Percentiles rank a stretch among this genome's conserved stretches.
phyloP scores from a whole-genome alignment of 2,888 invertebrate species.

The Agonopterix alstromeriana region DNA sequence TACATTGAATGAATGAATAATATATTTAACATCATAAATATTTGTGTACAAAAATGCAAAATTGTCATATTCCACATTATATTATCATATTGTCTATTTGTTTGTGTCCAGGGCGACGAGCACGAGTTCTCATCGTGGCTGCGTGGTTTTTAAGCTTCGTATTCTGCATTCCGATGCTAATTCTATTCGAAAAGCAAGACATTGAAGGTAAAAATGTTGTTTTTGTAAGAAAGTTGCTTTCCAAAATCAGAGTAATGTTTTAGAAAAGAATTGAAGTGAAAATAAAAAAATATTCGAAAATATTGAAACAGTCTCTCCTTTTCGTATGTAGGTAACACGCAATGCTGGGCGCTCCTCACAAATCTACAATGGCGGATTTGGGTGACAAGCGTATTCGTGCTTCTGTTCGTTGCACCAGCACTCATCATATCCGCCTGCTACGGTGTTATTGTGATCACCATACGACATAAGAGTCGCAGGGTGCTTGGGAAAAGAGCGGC shows the following conservation, averaged over 20 bases:
- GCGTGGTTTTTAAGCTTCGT: constrained; percentile 90
- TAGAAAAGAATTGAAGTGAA: too few relatives aligned
- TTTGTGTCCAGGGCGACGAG: constrained; percentile 84
- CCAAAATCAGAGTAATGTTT: too few relatives aligned
- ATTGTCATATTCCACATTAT: too few relatives aligned
- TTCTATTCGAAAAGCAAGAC: constrained; percentile 75
- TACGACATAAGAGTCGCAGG: constrained; percentile 88
- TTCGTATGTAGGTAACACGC: constrained; percentile 46
- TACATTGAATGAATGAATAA: too few relatives aligned
- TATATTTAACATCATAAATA: too few relatives aligned
- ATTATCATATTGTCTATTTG: too few relatives aligned
- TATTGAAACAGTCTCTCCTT: constrained; percentile 1
- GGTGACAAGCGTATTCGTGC: constrained; percentile 88
- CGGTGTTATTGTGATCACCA: constrained; percentile 92
- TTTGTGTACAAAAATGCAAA: too few relatives aligned
- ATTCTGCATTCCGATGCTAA: constrained; percentile 89
- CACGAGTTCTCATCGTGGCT: constrained; percentile 84
- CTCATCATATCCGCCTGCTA: constrained; percentile 94
- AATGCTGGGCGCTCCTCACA: constrained; percentile 93
- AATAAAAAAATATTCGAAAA: too few relatives aligned
- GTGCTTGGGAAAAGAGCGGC: constrained; percentile 61
- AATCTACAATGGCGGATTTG: constrained; percentile 88
- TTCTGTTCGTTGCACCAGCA: constrained; percentile 90
- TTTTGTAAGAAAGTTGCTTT: too few relatives aligned
- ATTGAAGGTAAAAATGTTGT: constrained; percentile 47